Evolutionary conservation across 2,113 vertebrate genomes (phyloP), one percentile per base, ranked within the genome.

Genomic region (Bagarius yarrelli): DNA sequence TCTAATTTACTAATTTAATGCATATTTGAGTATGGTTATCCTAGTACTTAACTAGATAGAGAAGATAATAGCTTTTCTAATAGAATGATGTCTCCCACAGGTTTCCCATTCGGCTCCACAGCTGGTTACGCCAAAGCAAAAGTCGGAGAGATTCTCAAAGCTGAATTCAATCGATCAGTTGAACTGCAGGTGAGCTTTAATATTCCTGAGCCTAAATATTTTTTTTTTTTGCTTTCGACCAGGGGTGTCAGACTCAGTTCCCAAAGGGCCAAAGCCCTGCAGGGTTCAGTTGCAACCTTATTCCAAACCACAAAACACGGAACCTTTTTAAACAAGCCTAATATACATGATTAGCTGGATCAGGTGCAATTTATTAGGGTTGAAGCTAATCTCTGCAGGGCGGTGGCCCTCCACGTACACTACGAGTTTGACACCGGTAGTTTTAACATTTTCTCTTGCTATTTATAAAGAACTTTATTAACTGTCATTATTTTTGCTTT

Each of bases 151-250:
- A 92, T 96, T 78, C 87, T 99, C 85, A 94, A 94, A 87, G 81
- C 55, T 21, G 94, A 94, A 81, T 99, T 97, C 91, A 96, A 93
- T 87, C 94, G 94, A 57, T 90, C 92, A 0, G 92, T 98, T 81
- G 98, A 98, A 86, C 90, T 99, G 69, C 95, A 98, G 96, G 97
- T 98, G 93, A 73, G 34, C 18, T 55, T 72, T 34, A 32, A 32
- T 34, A 55, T 73, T 36, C 89, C 91, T 85, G 53, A 0, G 72
- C 0, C 8, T 84, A 32, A 53, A 85, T 69, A 13, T 8, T 36
- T 6, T 60, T 21, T 18, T 8, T 18, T 36, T 34, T 69, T 44
- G 1, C 12, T 44, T 36, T 66, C 19, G 18, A 23, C 34, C 15
- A 67, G 15, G 6, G 67, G 44, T 47, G 44, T 47, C 44, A 47